These are phyloP conservation scores for Pelvicachromis taeniatus DNA, from an alignment of 2,113 vertebrate species.

Conservation along the genomic window DNA sequence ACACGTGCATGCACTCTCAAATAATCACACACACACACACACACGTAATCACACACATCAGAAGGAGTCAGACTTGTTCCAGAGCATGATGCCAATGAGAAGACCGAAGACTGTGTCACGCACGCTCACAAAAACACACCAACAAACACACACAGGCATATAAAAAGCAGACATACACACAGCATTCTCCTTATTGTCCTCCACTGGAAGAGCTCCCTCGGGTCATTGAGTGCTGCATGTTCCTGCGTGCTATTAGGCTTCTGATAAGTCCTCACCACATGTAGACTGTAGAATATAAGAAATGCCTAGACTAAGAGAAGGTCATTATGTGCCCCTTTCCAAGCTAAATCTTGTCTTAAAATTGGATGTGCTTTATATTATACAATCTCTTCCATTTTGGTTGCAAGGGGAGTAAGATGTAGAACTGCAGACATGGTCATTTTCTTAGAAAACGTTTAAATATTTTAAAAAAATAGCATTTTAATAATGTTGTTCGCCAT, in stretches of 20 bases:
- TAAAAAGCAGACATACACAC: background rate
- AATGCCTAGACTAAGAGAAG: background rate
- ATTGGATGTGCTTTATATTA: constrained; percentile 47
- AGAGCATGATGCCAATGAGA: constrained; percentile 64
- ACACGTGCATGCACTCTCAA: constrained; percentile 1
- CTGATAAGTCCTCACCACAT: constrained; percentile 41
- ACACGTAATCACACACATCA: constrained; percentile 42
- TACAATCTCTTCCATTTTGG: background rate
- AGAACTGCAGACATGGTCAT: background rate
- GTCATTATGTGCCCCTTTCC: constrained; percentile 39
- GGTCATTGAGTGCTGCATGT: constrained; percentile 49
- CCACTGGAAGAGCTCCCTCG: constrained; percentile 21
- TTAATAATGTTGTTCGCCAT: background rate
- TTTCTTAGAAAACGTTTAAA: background rate
- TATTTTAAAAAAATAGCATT: fast-evolving
- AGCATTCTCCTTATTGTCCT: constrained; percentile 35
- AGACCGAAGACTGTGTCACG: constrained; percentile 21
- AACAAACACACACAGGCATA: background rate
- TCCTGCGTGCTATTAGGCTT: constrained; percentile 50
- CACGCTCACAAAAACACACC: background rate
- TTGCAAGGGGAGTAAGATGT: background rate
- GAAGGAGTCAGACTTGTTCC: constrained; percentile 47
- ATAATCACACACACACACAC: background rate
- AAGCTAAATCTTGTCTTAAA: constrained; percentile 25
- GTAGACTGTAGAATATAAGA: constrained; percentile 27